Base-by-base conservation (phyloP, 2,797 vertebrate genomes). In the Melanotaenia trifasciata region DNA sequence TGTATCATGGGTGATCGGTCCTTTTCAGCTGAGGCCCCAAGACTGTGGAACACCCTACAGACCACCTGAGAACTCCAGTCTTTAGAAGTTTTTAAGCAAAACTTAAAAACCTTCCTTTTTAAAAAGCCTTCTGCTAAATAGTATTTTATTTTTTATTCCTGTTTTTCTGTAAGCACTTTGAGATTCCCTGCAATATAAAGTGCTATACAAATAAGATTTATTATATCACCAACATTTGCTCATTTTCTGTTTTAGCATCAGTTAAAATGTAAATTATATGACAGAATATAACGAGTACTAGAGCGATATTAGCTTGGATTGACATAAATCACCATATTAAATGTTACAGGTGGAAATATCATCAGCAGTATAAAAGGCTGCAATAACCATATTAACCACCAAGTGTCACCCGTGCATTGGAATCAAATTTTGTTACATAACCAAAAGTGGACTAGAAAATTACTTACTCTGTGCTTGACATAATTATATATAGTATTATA, bases 381-480 rank as follows among this genome's bases (percentile, higher is more conserved):
- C 22, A 72, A 68, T 56, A 67, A 64, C 32, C 13, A 32, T 11
- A 0, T 10, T 38, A 3, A 66, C 72, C 84, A 67, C 58, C 62
- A 69, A 60, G 14, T 65, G 70, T 60, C 75, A 50, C 33, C 20
- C 45, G 36, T 16, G 56, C 43, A 68, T 18, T 50, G 35, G 9
- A 28, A 26, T 24, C 12, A 26, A 4, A 12, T 51, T 24, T 53
- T 53, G 50, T 26, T 24, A 26, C 12, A 26, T 13, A 5, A 53
- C 8, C 1, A 45, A 20, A 20, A 45, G 18, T 43, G 16, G 43
- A 45, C 43, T 6, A 45, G 38, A 40, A 40, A 40, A 13, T 13
- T 20, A 20, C 43, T 45, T 18, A 40, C 3, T 40, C 38, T 6
- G 18, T 14, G 5, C 1, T 20, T 47, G 43, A 47, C 6, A 47